A percentile compares a stretch with the other conserved stretches of the same genome.
These are phyloP conservation scores for Rhamphomyia laevipes DNA, from an alignment of 2,888 invertebrate species.

Conservation along the genomic window DNA sequence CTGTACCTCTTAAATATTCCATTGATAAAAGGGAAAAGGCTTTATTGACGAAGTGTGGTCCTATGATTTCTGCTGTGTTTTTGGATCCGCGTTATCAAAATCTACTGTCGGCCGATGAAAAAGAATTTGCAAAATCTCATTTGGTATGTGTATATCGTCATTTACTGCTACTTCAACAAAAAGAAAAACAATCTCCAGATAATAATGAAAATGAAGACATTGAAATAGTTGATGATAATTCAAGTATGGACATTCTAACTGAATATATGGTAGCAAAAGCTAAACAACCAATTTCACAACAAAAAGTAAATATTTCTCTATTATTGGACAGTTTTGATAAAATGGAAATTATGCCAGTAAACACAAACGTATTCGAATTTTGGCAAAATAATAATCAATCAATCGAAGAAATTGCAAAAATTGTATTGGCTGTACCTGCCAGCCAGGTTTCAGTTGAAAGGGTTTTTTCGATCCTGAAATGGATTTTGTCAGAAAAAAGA, in stretches of 20 bases:
- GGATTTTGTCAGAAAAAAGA: not conserved
- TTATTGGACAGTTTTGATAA: not conserved
- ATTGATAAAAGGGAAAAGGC: not conserved
- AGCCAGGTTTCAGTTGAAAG: too few relatives aligned
- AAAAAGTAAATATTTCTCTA: not conserved
- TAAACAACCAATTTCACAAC: not conserved
- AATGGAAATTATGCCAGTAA: too few relatives aligned
- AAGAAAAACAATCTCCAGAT: not conserved
- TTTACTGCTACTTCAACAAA: not conserved
- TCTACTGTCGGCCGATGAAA: not conserved
- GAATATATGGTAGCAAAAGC: too few relatives aligned
- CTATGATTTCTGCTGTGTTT: not conserved
- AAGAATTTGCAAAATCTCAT: not conserved
- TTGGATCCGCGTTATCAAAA: not conserved
- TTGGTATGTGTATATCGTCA: not conserved
- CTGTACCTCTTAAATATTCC: not conserved
- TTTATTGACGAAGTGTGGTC: not conserved
- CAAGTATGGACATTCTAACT: too few relatives aligned
- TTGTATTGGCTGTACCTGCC: too few relatives aligned
- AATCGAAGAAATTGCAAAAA: not conserved
- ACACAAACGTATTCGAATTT: conserved; percentile 1
- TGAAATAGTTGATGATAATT: too few relatives aligned
- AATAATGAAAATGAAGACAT: too few relatives aligned
- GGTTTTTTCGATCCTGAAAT: not conserved
- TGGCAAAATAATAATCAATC: not conserved